phyloP scores from a whole-genome alignment of 2,888 invertebrate species.

The Tachina fera region DNA sequence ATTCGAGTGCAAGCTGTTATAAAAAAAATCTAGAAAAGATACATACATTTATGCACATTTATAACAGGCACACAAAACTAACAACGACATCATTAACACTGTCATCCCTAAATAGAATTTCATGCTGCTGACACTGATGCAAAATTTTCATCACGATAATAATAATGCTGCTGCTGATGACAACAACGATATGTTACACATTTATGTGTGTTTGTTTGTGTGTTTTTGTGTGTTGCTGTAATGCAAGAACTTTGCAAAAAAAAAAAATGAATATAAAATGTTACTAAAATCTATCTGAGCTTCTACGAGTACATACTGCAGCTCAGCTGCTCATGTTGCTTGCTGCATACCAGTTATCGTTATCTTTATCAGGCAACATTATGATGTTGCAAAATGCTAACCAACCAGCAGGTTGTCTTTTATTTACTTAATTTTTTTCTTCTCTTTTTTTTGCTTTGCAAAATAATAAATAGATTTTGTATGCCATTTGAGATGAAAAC shows the following conservation, averaged over 20 bases:
- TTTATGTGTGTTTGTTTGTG: background rate
- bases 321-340: conserved; percentile 25
- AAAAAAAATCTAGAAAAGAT: conserved; percentile 4
- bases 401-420: conserved; percentile 47
- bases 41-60: background rate
- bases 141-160: conserved; percentile 30
- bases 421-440: conserved; percentile 3
- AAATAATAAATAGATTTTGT: conserved; percentile 56
- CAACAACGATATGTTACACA: conserved; percentile 33
- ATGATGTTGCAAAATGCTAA: conserved; percentile 34
- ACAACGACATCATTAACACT: conserved; percentile 34
- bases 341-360: conserved; percentile 23
- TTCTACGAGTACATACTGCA: background rate
- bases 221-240: background rate
- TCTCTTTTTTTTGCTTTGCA: conserved; percentile 10
- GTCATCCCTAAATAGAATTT: conserved; percentile 38
- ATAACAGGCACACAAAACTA: background rate
- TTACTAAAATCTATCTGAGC: conserved; percentile 17
- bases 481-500: conserved; percentile 46
- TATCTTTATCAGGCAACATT: conserved; percentile 31
- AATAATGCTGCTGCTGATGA: conserved; percentile 12
- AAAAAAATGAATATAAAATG: background rate
- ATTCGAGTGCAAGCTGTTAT: background rate
- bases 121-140: conserved; percentile 39
- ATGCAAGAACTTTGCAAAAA: conserved; percentile 1